Evolutionary conservation across 2,797 vertebrate genomes (phyloP).

Genomic region (Syngnathus acus): DNA sequence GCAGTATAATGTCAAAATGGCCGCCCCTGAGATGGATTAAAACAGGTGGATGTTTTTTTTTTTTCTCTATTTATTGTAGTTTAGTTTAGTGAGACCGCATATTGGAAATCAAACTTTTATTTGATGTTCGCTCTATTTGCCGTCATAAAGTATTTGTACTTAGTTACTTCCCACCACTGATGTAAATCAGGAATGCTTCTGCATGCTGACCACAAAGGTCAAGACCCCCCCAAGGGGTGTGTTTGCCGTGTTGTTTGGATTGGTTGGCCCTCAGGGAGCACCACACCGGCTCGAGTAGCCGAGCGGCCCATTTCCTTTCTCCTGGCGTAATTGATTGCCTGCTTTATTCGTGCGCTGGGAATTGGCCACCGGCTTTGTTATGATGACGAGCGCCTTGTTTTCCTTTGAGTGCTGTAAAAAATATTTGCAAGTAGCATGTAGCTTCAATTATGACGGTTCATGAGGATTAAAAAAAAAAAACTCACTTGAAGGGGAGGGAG

Average conservation of each 20-base stretch:
- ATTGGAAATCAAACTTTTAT: too few relatives aligned
- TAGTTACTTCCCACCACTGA: too few relatives aligned
- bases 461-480: slow-evolving; percentile 9
- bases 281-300: slow-evolving; percentile 10
- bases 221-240: slow-evolving; percentile 33
- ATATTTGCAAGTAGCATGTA: not conserved
- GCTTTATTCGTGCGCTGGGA: slow-evolving; percentile 50
- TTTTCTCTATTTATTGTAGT: too few relatives aligned
- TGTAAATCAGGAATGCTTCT: slow-evolving; percentile 12
- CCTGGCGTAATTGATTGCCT: slow-evolving; percentile 53
- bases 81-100: too few relatives aligned
- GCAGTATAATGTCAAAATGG: slow-evolving; percentile 27
- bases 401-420: not conserved
- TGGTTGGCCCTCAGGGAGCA: slow-evolving; percentile 29
- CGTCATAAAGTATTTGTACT: too few relatives aligned
- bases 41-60: not conserved
- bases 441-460: not conserved
- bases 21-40: slow-evolving; percentile 1
- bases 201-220: slow-evolving; percentile 17
- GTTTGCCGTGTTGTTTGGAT: slow-evolving; percentile 41
- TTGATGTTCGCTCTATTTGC: too few relatives aligned
- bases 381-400: slow-evolving; percentile 14
- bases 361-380: slow-evolving; percentile 36
- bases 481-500: slow-evolving; percentile 27
- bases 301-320: slow-evolving; percentile 26